phyloP scores from a whole-genome alignment of 2,888 invertebrate genomes.

The Melieria picta region DNA sequence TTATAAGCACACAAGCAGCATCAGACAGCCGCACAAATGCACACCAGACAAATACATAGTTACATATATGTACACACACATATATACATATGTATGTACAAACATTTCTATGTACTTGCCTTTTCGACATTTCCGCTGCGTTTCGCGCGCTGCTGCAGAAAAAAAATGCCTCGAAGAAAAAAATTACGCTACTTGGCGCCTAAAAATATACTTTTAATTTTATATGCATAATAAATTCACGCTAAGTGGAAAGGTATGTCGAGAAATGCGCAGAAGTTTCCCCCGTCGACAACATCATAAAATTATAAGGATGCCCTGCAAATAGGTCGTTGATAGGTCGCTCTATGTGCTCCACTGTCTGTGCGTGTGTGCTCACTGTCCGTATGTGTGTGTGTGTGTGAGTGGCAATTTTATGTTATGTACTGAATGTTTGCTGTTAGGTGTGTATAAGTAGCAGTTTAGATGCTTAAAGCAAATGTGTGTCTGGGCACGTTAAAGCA shows the following conservation, averaged over 20 bases:
- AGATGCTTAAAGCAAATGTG: too few species aligned
- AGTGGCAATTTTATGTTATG: too few species aligned
- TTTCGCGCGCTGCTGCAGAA: neutral
- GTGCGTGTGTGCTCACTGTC: too few species aligned
- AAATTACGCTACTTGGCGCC: conserved; percentile 36
- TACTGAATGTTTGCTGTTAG: too few species aligned
- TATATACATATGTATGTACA: conserved; percentile 21
- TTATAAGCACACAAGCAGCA: neutral
- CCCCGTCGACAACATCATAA: conserved; percentile 51
- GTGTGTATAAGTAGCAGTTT: too few species aligned
- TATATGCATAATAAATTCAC: conserved; percentile 58
- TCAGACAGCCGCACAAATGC: too few species aligned
- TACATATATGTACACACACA: neutral
- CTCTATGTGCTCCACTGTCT: too few species aligned
- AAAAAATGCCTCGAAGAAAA: neutral
- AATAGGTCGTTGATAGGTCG: conserved; percentile 53
- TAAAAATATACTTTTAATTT: conserved; percentile 59
- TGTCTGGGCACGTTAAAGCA: too few species aligned
- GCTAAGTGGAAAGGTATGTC: conserved; percentile 47
- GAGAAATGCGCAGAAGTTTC: conserved; percentile 26
- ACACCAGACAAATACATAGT: neutral
- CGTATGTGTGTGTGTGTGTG: too few species aligned
- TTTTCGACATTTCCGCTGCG: neutral
- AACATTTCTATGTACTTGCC: conserved; percentile 28
- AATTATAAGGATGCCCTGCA: conserved; percentile 54